Base-by-base conservation (phyloP, 2,888 invertebrate genomes). In the Limnephilus marmoratus region DNA sequence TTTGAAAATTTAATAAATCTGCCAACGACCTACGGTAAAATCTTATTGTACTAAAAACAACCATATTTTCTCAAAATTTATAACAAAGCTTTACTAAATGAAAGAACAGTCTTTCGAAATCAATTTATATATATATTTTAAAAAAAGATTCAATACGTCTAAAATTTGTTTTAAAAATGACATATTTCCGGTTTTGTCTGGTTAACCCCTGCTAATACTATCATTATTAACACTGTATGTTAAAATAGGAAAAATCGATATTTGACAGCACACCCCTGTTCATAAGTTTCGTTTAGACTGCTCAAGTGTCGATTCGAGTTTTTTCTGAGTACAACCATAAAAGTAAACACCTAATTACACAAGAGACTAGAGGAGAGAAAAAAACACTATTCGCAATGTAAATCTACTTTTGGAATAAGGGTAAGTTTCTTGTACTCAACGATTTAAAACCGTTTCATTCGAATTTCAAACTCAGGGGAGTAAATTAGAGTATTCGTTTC, bases 261-360 rank as follows among this genome's bases (percentile, higher is more conserved):
- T 68, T 68, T 68, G 18, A 68, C 68, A 24, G 68, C 24, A 68
- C 68, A 24, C 68, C 91, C 13, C 83, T 31, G 68, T 29, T 68
- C 9, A 53, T 80, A 81, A 29, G 34, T 80, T 13, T 31, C 93
- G 49, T n/a, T 92, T 85, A 90, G 93, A 85, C 45, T n/a, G 15
- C 29, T 86, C 49, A 29, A 86, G 86, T 86, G 86, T 37, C 29
- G 29, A 45, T 86, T 45, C 86, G 9, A 86, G 86, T 45, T 86
- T 12, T 86, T 86, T 86, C 1, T 13, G 4, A 37, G 83, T 13
- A n/a, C n/a, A 18, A 18, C 68, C 68, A 1, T 7, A 68, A 68
- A 24, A 24, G 1, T 1, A 68, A 68, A 13, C 45, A 1, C 13
- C 13, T 49, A 49, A 49, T 49, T 49, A n/a, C 68, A 24, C 68